These are phyloP conservation scores for Bubo scandiacus DNA, from an alignment of 2,113 vertebrate genomes.

Conservation along the genomic window DNA sequence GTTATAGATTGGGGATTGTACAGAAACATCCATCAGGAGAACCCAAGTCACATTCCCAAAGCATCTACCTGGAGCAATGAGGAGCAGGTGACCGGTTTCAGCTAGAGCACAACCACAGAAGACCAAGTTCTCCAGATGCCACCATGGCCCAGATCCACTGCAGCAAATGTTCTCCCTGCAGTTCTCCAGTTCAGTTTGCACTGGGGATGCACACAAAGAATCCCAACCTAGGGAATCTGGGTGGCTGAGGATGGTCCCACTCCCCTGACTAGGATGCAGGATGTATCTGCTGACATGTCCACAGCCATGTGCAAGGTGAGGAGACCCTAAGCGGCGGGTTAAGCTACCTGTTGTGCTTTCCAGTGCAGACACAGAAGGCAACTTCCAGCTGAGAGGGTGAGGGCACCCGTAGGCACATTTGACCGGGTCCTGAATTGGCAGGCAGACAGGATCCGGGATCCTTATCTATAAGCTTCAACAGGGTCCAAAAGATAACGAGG, in stretches of 20 bases:
- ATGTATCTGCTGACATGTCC: rapidly evolving
- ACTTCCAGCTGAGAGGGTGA: neutral
- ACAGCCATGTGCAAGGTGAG: neutral
- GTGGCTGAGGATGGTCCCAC: neutral
- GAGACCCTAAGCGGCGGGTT: neutral
- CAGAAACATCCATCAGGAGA: neutral
- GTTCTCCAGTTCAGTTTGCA: neutral
- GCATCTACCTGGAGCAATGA: neutral
- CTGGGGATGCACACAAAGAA: neutral
- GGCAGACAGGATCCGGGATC: neutral
- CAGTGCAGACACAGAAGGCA: neutral
- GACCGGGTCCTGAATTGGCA: neutral
- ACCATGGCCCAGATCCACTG: neutral
- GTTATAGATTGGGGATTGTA: neutral
- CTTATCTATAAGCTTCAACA: neutral
- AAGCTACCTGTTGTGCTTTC: neutral
- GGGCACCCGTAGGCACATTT: neutral
- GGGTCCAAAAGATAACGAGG: neutral
- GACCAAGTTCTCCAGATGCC: neutral
- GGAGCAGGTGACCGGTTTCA: neutral
- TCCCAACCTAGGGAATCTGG: rapidly evolving
- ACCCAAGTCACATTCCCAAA: neutral
- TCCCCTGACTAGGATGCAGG: neutral
- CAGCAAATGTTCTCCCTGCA: neutral
- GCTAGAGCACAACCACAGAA: neutral